These are phyloP conservation scores for Sinelater perroti DNA, from an alignment of 2,888 invertebrate species.

Conservation along the genomic window DNA sequence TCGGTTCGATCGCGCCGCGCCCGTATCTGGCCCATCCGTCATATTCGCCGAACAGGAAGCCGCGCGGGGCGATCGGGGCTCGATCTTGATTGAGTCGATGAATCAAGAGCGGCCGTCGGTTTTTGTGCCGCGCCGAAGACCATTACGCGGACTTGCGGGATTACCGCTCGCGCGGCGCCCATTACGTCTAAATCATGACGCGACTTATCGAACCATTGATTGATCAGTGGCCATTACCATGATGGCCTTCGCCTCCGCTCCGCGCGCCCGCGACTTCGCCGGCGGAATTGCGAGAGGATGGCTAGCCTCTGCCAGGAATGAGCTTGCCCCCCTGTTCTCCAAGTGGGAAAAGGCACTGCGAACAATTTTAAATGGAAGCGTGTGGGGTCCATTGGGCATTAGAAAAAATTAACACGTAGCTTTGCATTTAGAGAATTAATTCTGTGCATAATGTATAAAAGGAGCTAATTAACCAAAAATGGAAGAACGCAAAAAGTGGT, in stretches of 20 bases:
- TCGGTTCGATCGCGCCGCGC: no score
- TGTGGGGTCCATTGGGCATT: neutral
- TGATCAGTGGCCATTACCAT: constrained; percentile 41
- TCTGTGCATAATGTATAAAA: no score
- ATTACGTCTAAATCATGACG: constrained; percentile 36
- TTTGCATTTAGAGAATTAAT: constrained; percentile 7
- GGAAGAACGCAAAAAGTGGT: no score
- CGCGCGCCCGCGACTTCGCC: neutral
- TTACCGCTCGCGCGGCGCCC: constrained; percentile 29
- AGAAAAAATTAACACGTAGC: neutral
- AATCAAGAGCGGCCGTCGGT: constrained; percentile 33
- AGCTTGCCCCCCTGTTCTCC: no score
- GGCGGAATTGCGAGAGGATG: neutral
- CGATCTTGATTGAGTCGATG: constrained; percentile 32
- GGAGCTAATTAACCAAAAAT: no score
- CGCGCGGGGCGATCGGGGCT: no score
- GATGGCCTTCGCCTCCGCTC: constrained; percentile 28
- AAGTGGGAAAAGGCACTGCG: neutral
- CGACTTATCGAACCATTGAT: constrained; percentile 42
- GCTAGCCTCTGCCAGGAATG: neutral
- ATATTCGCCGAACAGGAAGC: no score
- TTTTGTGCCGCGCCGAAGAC: constrained; percentile 27
- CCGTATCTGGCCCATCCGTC: no score
- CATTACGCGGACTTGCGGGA: constrained; percentile 31
- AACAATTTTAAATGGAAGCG: neutral